Evolutionary conservation across 2,113 vertebrate species (phyloP), one percentile per base, ranked within the genome.

Genomic region (Spea bombifrons): DNA sequence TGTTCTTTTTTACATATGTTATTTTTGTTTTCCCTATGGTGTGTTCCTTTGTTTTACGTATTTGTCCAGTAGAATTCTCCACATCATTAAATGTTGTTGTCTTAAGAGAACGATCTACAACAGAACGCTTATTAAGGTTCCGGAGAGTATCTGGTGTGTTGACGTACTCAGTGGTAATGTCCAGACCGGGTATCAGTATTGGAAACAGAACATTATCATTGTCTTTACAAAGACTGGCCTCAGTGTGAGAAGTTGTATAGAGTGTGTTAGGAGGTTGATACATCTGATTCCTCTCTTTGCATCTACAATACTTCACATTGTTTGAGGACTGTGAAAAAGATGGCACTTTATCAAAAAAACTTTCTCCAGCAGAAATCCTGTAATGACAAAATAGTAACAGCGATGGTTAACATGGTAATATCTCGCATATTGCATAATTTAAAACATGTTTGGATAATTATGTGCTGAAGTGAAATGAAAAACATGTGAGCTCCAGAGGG

Each of bases 121-220:
- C 70, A 0, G 71, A 81, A 66, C 75, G 84, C 10, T 83, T 88
- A 64, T 75, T 86, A 63, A 85, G 69, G 8, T 69, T 76, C 83
- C 66, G 83, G 45, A 83, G 75, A 64, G 84, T 75, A 66, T 85
- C 84, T 73, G 84, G 76, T 9, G 91, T 87, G 73, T 79, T 78
- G 4, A 95, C 86, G 84, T 95, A 95, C 68, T 95, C 90, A 3
- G 89, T 73, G 2, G 94, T 97, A 72, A 97, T 86, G 59, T 97
- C 96, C 77, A 94, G 78, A 10, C 85, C 82, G 57, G 95, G 95
- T 87, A 98, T 95, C 84, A 95, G 82, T 68, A 86, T 84, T 17
- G 86, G 83, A 65, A 92, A 89, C 50, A 53, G 79, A 47, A 90
- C 64, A 44, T 82, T 87, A 75, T 83, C 81, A 8, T 84, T 82